Evolutionary conservation across 2,113 vertebrate genomes (phyloP), one percentile per base, ranked within the genome.

Genomic region (Craseonycteris thonglongyai): DNA sequence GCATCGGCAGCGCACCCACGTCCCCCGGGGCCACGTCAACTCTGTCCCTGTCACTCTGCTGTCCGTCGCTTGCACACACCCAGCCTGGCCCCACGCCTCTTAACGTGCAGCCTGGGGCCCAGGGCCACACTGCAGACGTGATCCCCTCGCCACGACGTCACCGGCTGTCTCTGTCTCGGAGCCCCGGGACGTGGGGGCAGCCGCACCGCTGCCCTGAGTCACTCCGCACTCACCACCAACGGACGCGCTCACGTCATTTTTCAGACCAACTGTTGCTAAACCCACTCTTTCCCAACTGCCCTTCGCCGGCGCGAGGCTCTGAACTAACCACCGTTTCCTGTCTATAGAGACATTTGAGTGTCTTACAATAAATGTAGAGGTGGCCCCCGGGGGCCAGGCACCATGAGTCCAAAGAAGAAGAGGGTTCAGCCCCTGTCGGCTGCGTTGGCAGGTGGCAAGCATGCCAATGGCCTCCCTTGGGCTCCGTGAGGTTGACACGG

Each of bases 1-100:
- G n/a, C 49, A 4, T 18, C 88, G 13, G 65, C 14, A 9, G 7
- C 54, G 10, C 4, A 7, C 18, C 56, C 40, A 14, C 0, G 0
- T n/a, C 6, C 3, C 5, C 1, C 0, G 0, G 12, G 1, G 4
- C 78, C 49, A 2, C 11, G 2, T 11, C 5, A 2, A 1, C 16
- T 7, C 14, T 19, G 26, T 21, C 22, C 8, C 61, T 65, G 33
- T 3, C 40, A 12, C 14, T 26, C 24, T 45, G n/a, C 54, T 22
- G 6, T 0, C 21, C 14, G 28, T 6, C 0, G 13, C 81, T 8
- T 19, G 30, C 28, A 33, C 45, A 42, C 3, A 6, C 51, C 30
- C 28, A 42, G 19, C 75, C 49, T 12, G 18, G 28, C 56, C 22
- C 24, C 2, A 22, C 19, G 33, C 7, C 35, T 84, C 59, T 4